phyloP scores from a whole-genome alignment of 2,888 invertebrate genomes.

The Drosophila borealis region DNA sequence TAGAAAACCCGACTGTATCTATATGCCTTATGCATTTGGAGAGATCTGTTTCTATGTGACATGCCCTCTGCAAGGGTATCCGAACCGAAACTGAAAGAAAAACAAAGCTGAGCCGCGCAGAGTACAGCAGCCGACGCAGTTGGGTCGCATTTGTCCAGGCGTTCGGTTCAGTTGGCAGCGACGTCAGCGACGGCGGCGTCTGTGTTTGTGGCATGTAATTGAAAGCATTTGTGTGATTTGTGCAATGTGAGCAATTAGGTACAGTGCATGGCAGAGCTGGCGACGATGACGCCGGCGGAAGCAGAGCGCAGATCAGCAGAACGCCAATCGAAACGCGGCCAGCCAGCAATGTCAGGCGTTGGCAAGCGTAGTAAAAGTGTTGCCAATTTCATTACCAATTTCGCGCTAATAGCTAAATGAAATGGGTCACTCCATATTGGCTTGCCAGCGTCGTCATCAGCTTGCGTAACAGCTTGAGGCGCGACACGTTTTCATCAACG shows the following conservation, averaged over 20 bases:
- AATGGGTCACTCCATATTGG: constrained; percentile 28
- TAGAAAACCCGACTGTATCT: too few relatives aligned
- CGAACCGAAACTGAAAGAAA: background rate
- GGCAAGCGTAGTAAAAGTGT: constrained; percentile 56
- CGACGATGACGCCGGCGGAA: constrained; percentile 10
- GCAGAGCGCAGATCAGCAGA: constrained; percentile 37
- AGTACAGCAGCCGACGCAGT: constrained; percentile 33
- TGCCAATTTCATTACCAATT: constrained; percentile 76
- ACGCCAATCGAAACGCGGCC: constrained; percentile 39
- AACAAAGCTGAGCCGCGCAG: constrained; percentile 25
- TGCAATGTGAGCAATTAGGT: constrained; percentile 75
- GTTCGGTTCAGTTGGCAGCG: background rate
- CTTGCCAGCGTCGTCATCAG: constrained; percentile 22
- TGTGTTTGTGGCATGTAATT: constrained; percentile 72
- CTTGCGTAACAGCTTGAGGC: constrained; percentile 39
- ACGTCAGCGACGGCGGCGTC: constrained; percentile 24
- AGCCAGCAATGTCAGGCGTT: constrained; percentile 6
- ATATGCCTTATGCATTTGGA: background rate
- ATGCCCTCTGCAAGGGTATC: background rate
- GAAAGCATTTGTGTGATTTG: constrained; percentile 80
- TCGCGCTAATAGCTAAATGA: constrained; percentile 52
- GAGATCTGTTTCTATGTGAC: background rate
- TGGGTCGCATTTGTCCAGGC: constrained; percentile 16
- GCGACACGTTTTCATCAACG: constrained; percentile 26
- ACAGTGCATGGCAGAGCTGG: constrained; percentile 24